A percentile compares a stretch with the other conserved stretches of the same genome.
Evolutionary conservation across 2,888 invertebrate species (phyloP).

Genomic region (Charanyca ferruginea): DNA sequence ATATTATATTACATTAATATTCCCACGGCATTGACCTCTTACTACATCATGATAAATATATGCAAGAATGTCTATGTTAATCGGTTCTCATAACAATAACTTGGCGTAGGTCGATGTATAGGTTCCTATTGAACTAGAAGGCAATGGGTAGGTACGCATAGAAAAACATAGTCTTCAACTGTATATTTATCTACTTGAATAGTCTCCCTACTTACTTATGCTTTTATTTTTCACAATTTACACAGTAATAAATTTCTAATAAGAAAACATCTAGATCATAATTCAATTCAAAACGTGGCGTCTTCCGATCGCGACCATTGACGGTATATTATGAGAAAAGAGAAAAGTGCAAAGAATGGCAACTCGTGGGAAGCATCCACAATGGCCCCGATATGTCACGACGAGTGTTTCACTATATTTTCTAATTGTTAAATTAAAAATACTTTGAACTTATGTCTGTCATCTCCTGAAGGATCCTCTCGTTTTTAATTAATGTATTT

Average conservation of each 20-base stretch:
- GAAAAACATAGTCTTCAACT: conserved; percentile 5
- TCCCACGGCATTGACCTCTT: conserved; percentile 43
- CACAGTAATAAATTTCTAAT: conserved; percentile 59
- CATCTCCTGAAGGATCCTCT: neutral
- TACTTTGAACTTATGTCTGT: conserved; percentile 11
- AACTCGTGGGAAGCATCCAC: conserved; percentile 84
- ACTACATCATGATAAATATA: conserved; percentile 26
- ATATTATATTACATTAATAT: conserved; percentile 13
- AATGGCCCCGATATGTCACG: conserved; percentile 83
- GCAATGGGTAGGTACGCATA: neutral
- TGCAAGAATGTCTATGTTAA: conserved; percentile 23
- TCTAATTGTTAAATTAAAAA: conserved; percentile 81
- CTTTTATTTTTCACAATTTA: conserved; percentile 27
- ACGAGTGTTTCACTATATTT: conserved; percentile 86
- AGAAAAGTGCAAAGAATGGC: conserved; percentile 89
- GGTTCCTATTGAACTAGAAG: neutral
- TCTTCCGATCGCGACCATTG: conserved; percentile 83
- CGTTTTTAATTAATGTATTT: neutral
- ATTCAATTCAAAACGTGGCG: conserved; percentile 75
- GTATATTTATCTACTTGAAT: conserved; percentile 7
- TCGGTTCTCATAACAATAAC: conserved; percentile 3
- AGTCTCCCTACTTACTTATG: conserved; percentile 38
- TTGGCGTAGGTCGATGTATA: neutral
- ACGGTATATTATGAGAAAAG: conserved; percentile 87
- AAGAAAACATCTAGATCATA: conserved; percentile 69